Conservation (phyloP, 2,888 invertebrate species). For the Disparrhopalites patrizii region DNA sequence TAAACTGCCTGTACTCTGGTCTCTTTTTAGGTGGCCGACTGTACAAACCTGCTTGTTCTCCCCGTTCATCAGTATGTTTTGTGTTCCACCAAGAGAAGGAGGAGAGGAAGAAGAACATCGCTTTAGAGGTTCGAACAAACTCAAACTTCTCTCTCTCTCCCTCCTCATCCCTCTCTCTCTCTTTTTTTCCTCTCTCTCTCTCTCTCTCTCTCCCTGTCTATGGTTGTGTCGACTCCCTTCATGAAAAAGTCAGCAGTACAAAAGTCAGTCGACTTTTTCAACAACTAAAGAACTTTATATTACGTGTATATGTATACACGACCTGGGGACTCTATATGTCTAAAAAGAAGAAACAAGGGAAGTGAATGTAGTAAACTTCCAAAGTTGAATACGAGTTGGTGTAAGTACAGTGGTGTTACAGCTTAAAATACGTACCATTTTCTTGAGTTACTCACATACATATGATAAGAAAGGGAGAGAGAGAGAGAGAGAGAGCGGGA, state of each 20-base stretch:
- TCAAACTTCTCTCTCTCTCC: conserved; percentile 19
- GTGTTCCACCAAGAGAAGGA: conserved; percentile 14
- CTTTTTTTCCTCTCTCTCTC: conserved; percentile 18
- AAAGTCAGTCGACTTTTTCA: conserved; percentile 24
- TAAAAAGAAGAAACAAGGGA: conserved; percentile 9
- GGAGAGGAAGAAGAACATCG: conserved; percentile 22
- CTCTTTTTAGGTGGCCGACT: conserved; percentile 18
- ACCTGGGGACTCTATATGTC: not conserved
- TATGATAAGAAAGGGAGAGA: no score
- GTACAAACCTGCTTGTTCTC: conserved; percentile 31
- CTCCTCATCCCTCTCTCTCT: conserved; percentile 4
- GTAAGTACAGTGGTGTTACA: conserved; percentile 3
- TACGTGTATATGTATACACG: not conserved
- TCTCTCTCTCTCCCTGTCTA: conserved; percentile 6
- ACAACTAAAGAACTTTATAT: conserved; percentile 15
- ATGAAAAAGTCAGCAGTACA: conserved; percentile 22
- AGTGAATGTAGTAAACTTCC: not conserved
- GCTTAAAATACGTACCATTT: conserved; percentile 13
- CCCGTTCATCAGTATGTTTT: conserved; percentile 24
- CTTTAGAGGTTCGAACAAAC: conserved; percentile 20
- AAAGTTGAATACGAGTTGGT: not conserved
- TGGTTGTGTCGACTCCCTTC: conserved; percentile 23
- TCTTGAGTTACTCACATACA: conserved; percentile 11
- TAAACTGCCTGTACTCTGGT: conserved; percentile 22
- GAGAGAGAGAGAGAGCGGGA: not conserved